These are phyloP conservation scores for Pterobdella sp. DNA, from an alignment of 2,888 invertebrate genomes.

Conservation along the genomic window DNA sequence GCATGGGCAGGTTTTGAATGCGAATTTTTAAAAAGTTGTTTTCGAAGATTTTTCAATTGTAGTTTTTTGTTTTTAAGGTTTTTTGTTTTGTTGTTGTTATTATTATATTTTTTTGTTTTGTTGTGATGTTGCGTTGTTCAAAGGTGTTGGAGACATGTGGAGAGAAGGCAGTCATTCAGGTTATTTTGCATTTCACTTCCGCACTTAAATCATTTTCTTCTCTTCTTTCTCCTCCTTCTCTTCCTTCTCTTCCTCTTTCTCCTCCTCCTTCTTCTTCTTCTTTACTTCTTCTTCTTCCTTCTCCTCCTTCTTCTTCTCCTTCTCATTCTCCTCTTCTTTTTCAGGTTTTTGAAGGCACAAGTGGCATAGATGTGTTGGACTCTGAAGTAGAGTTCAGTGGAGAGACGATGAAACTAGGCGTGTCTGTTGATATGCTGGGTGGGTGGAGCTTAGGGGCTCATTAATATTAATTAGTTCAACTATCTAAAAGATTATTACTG, in stretches of 20 bases:
- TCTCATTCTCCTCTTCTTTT: no score
- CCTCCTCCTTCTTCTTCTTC: neutral
- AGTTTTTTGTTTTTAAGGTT: neutral
- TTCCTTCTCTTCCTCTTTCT: no score
- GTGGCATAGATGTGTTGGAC: slow-evolving; percentile 98
- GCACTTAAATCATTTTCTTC: neutral
- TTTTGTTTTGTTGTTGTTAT: neutral
- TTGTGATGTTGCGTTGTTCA: neutral
- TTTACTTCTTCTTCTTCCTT: neutral
- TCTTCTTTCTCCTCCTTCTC: no score
- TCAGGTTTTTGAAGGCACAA: slow-evolving; percentile 93
- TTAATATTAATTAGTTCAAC: neutral
- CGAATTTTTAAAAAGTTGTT: slow-evolving; percentile 94
- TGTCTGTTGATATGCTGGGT: slow-evolving; percentile 97
- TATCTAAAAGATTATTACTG: neutral
- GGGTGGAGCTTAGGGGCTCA: slow-evolving; percentile 34
- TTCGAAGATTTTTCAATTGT: slow-evolving; percentile 60
- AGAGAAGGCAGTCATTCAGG: neutral
- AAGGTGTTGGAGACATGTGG: neutral
- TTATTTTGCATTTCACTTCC: neutral
- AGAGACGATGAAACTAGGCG: slow-evolving; percentile 92
- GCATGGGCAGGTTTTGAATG: slow-evolving; percentile 91
- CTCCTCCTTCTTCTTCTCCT: no score
- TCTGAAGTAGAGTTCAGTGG: slow-evolving; percentile 98
- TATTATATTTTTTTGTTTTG: neutral